phyloP scores from a whole-genome alignment of 2,888 invertebrate species.

The Globia sparganii region DNA sequence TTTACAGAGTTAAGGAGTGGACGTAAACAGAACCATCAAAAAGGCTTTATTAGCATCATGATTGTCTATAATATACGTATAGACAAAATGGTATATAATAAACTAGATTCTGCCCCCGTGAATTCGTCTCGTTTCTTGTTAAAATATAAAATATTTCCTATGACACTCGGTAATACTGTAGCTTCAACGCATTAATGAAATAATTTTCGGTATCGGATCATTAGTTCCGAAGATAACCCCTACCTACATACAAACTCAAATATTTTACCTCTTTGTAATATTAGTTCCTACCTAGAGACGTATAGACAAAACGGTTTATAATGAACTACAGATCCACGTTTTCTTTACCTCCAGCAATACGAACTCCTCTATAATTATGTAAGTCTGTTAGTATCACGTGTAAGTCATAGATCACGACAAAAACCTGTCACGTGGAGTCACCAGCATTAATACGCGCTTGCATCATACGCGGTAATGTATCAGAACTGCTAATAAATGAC shows the following conservation, averaged over 20 bases:
- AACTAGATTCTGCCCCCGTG: neutral
- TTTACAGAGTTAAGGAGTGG: neutral
- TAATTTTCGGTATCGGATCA: neutral
- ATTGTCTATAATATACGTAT: neutral
- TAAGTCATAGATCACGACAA: conserved; percentile 60
- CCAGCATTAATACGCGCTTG: conserved; percentile 42
- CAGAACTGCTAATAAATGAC: conserved; percentile 41
- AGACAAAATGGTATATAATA: neutral
- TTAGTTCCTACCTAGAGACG: no score
- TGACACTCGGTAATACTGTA: neutral
- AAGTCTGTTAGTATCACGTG: conserved; percentile 51
- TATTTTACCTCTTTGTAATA: no score
- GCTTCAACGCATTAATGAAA: neutral
- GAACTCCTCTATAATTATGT: conserved; percentile 45
- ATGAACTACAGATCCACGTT: conserved; percentile 20
- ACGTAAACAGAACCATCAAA: neutral
- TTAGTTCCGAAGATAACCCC: no score
- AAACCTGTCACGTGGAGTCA: conserved; percentile 60
- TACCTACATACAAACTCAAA: no score
- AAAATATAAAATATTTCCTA: neutral
- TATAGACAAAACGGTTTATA: neutral
- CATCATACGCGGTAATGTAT: conserved; percentile 60
- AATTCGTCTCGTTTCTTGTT: neutral
- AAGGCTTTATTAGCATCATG: neutral
- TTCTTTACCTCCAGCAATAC: neutral